phyloP scores from a whole-genome alignment of 2,888 invertebrate genomes.

The Drosophila longiperda region DNA sequence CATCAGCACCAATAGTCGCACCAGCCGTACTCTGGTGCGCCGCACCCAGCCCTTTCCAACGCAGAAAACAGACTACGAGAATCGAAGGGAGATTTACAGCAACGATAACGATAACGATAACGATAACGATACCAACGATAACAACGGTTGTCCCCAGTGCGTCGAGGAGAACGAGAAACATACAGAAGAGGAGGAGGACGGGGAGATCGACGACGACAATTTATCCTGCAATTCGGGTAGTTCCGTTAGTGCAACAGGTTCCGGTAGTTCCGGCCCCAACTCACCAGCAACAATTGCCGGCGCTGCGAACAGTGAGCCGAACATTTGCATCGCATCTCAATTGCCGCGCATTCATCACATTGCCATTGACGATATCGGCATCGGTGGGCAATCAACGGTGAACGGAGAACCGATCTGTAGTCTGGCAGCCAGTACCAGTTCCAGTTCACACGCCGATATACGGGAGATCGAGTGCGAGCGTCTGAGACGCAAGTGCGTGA shows the following conservation, averaged over 20 bases:
- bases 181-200: constrained; percentile 18
- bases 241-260: constrained; percentile 3
- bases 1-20: constrained; percentile 56
- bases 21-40: constrained; percentile 20
- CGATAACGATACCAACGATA: constrained; percentile 23
- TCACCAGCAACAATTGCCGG: constrained; percentile 45
- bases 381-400: constrained; percentile 26
- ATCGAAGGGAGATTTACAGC: constrained; percentile 23
- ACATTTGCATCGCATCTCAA: constrained; percentile 57
- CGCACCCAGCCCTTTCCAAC: constrained; percentile 5
- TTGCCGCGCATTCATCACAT: constrained; percentile 68
- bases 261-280: neutral
- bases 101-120: constrained; percentile 24
- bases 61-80: constrained; percentile 9
- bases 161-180: constrained; percentile 50
- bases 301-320: constrained; percentile 68
- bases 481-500: constrained; percentile 83
- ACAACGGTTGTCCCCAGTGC: constrained; percentile 61
- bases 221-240: constrained; percentile 30
- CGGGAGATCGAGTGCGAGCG: constrained; percentile 84
- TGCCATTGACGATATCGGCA: constrained; percentile 70
- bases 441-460: constrained; percentile 81
- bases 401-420: constrained; percentile 34
- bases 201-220: constrained; percentile 31
- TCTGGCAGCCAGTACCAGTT: constrained; percentile 65